Conservation (phyloP, 2,797 vertebrate species). For the Anableps anableps region DNA sequence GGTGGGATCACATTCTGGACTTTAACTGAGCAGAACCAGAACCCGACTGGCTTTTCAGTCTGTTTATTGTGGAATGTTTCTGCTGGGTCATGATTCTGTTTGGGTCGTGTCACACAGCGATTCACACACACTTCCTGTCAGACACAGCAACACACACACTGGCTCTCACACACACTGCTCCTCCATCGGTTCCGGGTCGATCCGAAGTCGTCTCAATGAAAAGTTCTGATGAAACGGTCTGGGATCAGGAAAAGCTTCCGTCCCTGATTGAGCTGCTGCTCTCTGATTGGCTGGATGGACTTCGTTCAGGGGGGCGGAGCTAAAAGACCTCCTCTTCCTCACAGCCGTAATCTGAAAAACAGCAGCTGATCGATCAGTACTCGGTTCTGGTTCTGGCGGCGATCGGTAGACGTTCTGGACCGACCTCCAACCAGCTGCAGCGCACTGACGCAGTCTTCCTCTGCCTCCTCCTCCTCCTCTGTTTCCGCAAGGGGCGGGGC, state of each 20-base stretch:
- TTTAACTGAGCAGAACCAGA: not conserved
- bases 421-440: conserved; percentile 88
- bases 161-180: not conserved
- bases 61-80: conserved; percentile 25
- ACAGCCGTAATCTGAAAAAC: conserved; percentile 88
- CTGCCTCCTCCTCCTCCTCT: conserved; percentile 76
- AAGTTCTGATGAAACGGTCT: not conserved
- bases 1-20: not conserved
- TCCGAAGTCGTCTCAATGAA: not conserved
- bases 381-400: not conserved
- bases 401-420: conserved; percentile 28
- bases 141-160: no score
- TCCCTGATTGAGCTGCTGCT: conserved; percentile 4
- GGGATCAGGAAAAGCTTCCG: not conserved
- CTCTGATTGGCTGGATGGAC: conserved; percentile 11
- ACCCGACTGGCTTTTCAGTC: not conserved
- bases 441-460: conserved; percentile 92
- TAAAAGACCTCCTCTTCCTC: conserved; percentile 89
- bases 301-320: not conserved
- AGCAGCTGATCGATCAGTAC: not conserved
- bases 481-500: conserved; percentile 70
- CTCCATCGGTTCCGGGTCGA: not conserved
- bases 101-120: not conserved
- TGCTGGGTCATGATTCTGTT: conserved; percentile 4
- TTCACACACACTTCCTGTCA: no score